Percentiles rank a stretch among this genome's conserved stretches.
Conservation (phyloP, 1,140 invertebrate species). For the Drosophila mojavensis region DNA sequence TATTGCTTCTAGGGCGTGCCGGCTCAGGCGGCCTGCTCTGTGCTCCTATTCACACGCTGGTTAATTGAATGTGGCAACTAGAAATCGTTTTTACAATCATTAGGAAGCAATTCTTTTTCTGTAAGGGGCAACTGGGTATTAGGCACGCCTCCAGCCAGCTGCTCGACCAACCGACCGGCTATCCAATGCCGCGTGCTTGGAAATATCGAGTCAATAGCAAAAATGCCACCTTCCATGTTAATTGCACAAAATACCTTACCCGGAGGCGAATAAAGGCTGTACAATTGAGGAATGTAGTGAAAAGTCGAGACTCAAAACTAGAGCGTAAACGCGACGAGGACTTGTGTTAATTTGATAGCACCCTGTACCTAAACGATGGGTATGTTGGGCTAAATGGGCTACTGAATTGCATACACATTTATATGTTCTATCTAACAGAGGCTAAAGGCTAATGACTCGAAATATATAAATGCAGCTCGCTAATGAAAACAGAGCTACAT, state of each 20-base stretch:
- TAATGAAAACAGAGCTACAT: slow-evolving; percentile 3
- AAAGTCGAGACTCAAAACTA: neutral
- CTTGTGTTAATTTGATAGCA: slow-evolving; percentile 43
- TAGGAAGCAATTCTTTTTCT: slow-evolving; percentile 36
- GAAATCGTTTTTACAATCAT: slow-evolving; percentile 72
- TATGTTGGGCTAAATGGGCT: neutral
- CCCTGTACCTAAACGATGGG: neutral
- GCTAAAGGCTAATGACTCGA: no score
- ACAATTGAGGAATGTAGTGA: neutral
- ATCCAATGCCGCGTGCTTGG: slow-evolving; percentile 26
- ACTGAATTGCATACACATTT: no score
- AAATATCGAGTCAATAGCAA: slow-evolving; percentile 74
- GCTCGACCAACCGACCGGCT: slow-evolving; percentile 1
- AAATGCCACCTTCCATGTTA: slow-evolving; percentile 69
- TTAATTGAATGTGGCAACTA: slow-evolving; percentile 69
- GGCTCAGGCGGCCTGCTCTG: slow-evolving; percentile 40
- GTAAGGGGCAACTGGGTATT: slow-evolving; percentile 6
- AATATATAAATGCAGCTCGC: neutral
- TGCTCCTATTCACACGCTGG: slow-evolving; percentile 71
- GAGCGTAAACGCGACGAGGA: slow-evolving; percentile 27
- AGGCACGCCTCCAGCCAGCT: slow-evolving; percentile 16
- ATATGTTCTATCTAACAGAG: no score
- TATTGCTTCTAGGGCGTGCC: slow-evolving; percentile 40
- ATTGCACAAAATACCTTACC: slow-evolving; percentile 45
- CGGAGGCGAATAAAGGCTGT: neutral